Evolutionary conservation across 2,113 vertebrate genomes (phyloP).

Genomic region (Butorides virescens): DNA sequence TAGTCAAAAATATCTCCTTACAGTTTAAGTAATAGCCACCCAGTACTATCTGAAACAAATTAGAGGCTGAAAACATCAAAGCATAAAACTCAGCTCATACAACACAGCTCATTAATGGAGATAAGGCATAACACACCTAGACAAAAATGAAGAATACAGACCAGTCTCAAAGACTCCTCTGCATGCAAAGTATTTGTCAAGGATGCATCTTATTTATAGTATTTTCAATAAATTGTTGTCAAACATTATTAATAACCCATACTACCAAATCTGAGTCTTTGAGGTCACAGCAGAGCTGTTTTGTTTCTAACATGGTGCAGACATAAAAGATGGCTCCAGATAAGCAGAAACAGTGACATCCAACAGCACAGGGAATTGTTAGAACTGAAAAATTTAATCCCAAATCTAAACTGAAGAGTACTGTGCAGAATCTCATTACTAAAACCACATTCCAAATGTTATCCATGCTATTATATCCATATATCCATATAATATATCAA

Average conservation of each 20-base stretch:
- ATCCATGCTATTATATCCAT: not conserved
- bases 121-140: not conserved
- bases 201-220: not conserved
- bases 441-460: not conserved
- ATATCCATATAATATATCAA: too few species aligned
- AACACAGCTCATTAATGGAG: not conserved
- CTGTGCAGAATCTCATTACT: not conserved
- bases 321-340: not conserved
- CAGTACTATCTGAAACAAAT: not conserved
- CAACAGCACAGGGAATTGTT: not conserved
- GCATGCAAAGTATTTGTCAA: not conserved
- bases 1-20: not conserved
- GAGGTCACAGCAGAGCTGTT: not conserved
- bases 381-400: not conserved
- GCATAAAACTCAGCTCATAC: not conserved
- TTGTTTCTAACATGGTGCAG: not conserved
- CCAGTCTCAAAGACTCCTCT: not conserved
- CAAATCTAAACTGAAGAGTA: not conserved
- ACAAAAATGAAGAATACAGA: not conserved
- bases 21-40: not conserved
- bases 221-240: not conserved
- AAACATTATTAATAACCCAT: not conserved
- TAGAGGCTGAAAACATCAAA: not conserved
- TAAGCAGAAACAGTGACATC: not conserved
- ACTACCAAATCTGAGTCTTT: not conserved